Evolutionary conservation across 1,140 invertebrate species (phyloP).

Genomic region (Drosophila melanica): DNA sequence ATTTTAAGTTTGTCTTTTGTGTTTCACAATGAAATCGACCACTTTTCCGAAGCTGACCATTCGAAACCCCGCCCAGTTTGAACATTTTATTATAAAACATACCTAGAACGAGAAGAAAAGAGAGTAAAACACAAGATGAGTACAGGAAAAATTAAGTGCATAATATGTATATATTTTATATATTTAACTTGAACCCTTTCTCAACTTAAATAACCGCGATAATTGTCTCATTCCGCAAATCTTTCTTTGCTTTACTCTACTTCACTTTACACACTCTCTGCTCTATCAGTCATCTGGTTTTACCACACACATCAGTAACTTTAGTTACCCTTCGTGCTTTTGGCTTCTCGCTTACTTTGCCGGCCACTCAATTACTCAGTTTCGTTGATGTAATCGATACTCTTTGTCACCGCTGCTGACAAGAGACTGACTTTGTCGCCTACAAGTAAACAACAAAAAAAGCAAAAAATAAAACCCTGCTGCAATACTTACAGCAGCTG

Average conservation of each 20-base stretch:
- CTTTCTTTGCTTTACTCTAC: constrained; percentile 17
- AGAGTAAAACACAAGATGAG: constrained; percentile 13
- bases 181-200: not conserved
- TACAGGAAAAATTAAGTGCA: not conserved
- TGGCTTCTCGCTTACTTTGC: not conserved
- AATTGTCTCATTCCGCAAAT: constrained; percentile 2
- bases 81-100: constrained; percentile 25
- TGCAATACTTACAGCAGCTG: constrained; percentile 30
- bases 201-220: not conserved
- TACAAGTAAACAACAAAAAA: constrained; percentile 33
- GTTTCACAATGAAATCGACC: constrained; percentile 6
- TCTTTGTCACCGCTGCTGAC: constrained; percentile 35
- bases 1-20: constrained; percentile 63
- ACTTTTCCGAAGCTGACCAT: constrained; percentile 1
- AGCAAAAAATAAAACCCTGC: constrained; percentile 5
- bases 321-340: constrained; percentile 14
- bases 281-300: constrained; percentile 37
- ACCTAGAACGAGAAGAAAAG: constrained; percentile 45
- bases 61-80: not conserved
- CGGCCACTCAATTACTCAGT: constrained; percentile 42
- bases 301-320: constrained; percentile 31
- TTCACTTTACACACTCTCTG: constrained; percentile 10
- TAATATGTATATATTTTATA: not conserved
- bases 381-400: constrained; percentile 66
- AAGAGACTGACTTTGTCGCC: constrained; percentile 45